phyloP scores from a whole-genome alignment of 2,113 vertebrate species.

The Rhinolophus ferrumequinum region DNA sequence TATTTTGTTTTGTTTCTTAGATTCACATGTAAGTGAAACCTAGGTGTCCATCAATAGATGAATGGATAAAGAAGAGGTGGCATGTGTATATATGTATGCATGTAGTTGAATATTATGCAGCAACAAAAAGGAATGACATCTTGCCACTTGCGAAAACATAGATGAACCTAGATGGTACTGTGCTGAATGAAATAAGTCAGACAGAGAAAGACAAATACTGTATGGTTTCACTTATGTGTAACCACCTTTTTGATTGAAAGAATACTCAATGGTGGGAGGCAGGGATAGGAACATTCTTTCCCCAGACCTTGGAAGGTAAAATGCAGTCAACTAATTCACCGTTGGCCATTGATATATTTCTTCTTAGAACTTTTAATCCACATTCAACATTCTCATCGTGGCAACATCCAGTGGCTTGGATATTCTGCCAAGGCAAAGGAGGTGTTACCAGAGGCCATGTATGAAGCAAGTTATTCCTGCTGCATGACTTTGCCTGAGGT shows the following conservation, averaged over 20 bases:
- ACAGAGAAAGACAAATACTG: neutral
- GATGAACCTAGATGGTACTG: neutral
- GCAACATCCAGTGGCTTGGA: rapidly evolving
- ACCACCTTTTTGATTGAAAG: neutral
- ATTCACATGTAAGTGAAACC: neutral
- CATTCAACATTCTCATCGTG: neutral
- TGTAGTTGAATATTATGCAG: no score
- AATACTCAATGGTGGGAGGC: neutral
- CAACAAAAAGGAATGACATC: neutral
- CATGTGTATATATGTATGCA: no score
- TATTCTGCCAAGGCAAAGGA: neutral
- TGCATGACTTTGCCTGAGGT: neutral
- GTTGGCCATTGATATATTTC: neutral
- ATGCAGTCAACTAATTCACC: neutral
- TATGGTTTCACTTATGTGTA: neutral
- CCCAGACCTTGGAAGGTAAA: neutral
- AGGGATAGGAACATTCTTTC: rapidly evolving
- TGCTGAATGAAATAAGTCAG: neutral
- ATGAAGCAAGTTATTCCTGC: neutral
- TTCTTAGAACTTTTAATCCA: neutral
- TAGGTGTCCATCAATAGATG: neutral
- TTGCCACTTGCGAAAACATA: neutral
- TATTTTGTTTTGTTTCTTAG: neutral
- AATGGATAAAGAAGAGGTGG: neutral
- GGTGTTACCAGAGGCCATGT: rapidly evolving